Conservation (phyloP, 2,113 vertebrate genomes). For the Gambusia affinis region DNA sequence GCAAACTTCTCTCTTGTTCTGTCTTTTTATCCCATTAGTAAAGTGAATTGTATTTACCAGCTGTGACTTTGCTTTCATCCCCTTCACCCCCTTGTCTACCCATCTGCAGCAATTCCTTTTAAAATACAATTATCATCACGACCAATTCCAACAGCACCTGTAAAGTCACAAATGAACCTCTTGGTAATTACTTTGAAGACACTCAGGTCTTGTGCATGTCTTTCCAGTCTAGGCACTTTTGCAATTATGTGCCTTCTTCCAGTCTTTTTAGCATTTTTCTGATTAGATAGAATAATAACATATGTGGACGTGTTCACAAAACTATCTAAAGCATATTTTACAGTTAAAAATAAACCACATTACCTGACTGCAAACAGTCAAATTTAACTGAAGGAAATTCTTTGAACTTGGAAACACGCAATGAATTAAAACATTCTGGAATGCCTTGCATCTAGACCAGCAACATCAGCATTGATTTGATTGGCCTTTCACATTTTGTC, state of each 20-base stretch:
- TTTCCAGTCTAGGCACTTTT: neutral
- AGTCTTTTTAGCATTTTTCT: neutral
- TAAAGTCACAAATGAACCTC: constrained; percentile 30
- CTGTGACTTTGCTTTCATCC: neutral
- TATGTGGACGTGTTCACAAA: neutral
- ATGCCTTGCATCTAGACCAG: too few relatives aligned
- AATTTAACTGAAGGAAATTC: too few relatives aligned
- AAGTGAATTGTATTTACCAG: neutral
- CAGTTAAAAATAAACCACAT: too few relatives aligned
- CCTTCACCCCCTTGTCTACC: neutral
- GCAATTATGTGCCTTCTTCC: accelerated
- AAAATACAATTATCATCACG: constrained; percentile 52
- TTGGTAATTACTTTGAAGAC: constrained; percentile 28
- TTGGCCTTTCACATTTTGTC: too few relatives aligned
- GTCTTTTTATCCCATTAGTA: neutral
- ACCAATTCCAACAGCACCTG: constrained; percentile 21
- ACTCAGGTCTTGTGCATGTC: neutral
- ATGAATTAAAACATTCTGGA: too few relatives aligned
- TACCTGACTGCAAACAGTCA: too few relatives aligned
- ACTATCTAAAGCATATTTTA: too few relatives aligned
- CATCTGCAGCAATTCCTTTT: constrained; percentile 1
- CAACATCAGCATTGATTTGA: too few relatives aligned
- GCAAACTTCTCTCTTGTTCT: neutral
- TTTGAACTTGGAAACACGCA: too few relatives aligned
- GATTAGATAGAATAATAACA: neutral